Evolutionary conservation across 2,888 invertebrate species (phyloP).

Genomic region (Rhodophaea formosa): DNA sequence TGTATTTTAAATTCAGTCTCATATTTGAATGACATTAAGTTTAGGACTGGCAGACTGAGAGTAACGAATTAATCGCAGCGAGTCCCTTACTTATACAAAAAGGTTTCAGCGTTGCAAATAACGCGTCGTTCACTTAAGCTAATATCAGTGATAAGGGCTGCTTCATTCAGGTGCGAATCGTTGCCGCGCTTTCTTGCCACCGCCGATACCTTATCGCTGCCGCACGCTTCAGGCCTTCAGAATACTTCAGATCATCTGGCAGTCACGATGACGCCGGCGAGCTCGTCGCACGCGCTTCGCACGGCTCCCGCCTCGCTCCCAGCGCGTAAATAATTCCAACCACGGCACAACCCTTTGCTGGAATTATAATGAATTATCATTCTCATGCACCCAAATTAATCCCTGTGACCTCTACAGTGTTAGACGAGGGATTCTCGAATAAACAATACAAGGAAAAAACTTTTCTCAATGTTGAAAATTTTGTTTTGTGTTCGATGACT

Average conservation of each 20-base stretch:
- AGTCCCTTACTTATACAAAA: too few relatives aligned
- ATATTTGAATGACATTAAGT: too few relatives aligned
- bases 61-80: too few relatives aligned
- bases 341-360: constrained; percentile 38
- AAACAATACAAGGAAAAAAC: constrained; percentile 37
- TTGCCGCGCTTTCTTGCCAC: not conserved
- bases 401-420: constrained; percentile 35
- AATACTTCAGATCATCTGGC: constrained; percentile 22
- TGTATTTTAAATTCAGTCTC: too few relatives aligned
- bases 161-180: not conserved
- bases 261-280: constrained; percentile 57
- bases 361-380: constrained; percentile 53
- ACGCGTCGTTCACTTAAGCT: too few relatives aligned
- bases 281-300: constrained; percentile 48
- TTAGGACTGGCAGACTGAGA: too few relatives aligned
- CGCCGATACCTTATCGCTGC: not conserved
- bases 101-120: too few relatives aligned
- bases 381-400: constrained; percentile 40
- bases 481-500: constrained; percentile 34
- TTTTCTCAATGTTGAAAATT: constrained; percentile 25
- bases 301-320: constrained; percentile 31
- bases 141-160: not conserved
- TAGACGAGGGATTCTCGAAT: constrained; percentile 34
- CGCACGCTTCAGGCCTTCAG: constrained; percentile 7
- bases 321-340: constrained; percentile 48